Evolutionary conservation across 2,797 vertebrate genomes (phyloP).

Genomic region (Platyrinchus mystaceus): DNA sequence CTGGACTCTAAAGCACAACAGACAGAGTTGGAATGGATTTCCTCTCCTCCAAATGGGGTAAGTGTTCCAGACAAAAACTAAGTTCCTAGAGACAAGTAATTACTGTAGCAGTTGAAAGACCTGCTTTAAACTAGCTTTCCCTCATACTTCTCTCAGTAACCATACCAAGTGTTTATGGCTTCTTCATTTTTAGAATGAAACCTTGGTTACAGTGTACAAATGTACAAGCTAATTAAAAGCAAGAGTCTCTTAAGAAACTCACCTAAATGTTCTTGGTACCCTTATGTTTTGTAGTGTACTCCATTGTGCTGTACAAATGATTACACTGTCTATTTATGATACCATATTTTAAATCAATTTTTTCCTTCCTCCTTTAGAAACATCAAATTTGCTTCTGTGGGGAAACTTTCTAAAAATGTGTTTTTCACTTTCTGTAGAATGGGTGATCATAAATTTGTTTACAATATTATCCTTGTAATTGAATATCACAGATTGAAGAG

Average conservation of each 20-base stretch:
- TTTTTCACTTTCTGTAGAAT: slow-evolving; percentile 45
- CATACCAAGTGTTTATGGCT: background rate
- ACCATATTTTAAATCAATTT: slow-evolving; percentile 21
- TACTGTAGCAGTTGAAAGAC: background rate
- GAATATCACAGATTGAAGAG: slow-evolving; percentile 40
- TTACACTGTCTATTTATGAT: slow-evolving; percentile 21
- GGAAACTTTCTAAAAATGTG: slow-evolving; percentile 28
- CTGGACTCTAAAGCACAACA: slow-evolving; percentile 99
- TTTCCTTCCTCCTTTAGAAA: slow-evolving; percentile 9
- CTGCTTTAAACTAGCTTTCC: background rate
- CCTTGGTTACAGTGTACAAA: slow-evolving; percentile 10
- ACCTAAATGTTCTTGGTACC: slow-evolving; percentile 3
- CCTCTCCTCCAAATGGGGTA: slow-evolving; percentile 97
- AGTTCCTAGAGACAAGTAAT: background rate
- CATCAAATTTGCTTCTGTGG: slow-evolving; percentile 28
- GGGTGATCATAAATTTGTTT: slow-evolving; percentile 52
- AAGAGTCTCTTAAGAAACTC: slow-evolving; percentile 31
- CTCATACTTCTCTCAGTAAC: background rate
- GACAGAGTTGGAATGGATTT: slow-evolving; percentile 99
- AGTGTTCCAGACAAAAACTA: slow-evolving; percentile 65
- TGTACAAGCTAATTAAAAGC: slow-evolving; percentile 29
- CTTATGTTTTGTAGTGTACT: slow-evolving; percentile 35
- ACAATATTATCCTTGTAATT: slow-evolving; percentile 43
- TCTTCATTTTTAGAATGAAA: slow-evolving; percentile 35
- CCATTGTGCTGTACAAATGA: background rate